Evolutionary conservation across 2,888 invertebrate genomes (phyloP).

Genomic region (Cephus pulcher): DNA sequence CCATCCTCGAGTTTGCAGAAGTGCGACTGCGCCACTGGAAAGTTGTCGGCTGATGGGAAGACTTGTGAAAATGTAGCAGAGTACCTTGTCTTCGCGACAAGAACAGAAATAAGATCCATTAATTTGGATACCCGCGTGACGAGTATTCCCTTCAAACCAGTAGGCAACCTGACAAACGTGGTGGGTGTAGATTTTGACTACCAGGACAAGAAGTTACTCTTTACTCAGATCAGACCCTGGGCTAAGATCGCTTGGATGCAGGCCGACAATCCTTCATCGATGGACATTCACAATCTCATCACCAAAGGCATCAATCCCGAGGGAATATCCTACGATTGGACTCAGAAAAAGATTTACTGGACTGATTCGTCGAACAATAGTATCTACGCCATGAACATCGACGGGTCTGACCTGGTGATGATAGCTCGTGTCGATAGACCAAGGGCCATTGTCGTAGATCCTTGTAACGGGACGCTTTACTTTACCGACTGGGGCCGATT

Average conservation of each 20-base stretch:
- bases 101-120: conserved; percentile 93
- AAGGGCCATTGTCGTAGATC: conserved; percentile 94
- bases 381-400: conserved; percentile 94
- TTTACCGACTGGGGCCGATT: conserved; percentile 97
- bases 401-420: conserved; percentile 89
- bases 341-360: conserved; percentile 97
- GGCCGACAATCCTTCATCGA: conserved; percentile 75
- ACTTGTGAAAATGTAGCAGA: conserved; percentile 88
- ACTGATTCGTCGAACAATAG: conserved; percentile 95
- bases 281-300: conserved; percentile 76
- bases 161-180: conserved; percentile 89
- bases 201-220: conserved; percentile 86
- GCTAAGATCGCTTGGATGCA: conserved; percentile 87
- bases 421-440: conserved; percentile 94
- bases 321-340: conserved; percentile 97
- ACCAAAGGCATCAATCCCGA: conserved; percentile 89
- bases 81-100: conserved; percentile 92
- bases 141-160: conserved; percentile 85
- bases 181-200: conserved; percentile 97
- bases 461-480: conserved; percentile 94
- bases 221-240: conserved; percentile 94
- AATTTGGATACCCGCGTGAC: conserved; percentile 86
- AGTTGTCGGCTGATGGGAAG: conserved; percentile 74
- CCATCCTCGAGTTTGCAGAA: conserved; percentile 78
- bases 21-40: conserved; percentile 95